Conservation (phyloP, 2,113 vertebrate genomes). For the Elgaria multicarinata region DNA sequence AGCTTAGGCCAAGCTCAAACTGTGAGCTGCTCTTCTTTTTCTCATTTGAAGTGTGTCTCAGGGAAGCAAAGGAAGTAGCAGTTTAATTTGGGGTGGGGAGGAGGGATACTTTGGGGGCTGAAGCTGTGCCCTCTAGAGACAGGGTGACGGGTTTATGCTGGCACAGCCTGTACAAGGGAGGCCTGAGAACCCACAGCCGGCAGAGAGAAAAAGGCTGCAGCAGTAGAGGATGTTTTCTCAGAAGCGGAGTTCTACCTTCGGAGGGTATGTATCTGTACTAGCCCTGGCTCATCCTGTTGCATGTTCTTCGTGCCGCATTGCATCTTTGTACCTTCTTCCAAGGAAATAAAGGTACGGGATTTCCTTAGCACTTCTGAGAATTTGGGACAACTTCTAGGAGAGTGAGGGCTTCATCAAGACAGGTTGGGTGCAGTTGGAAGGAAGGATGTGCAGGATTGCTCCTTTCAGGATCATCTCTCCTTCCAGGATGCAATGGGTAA, state of each 20-base stretch:
- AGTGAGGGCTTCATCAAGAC: not conserved
- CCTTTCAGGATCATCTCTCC: not conserved
- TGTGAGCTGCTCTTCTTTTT: constrained; percentile 9
- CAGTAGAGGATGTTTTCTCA: constrained; percentile 76
- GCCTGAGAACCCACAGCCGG: constrained; percentile 50
- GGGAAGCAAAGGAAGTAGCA: constrained; percentile 29
- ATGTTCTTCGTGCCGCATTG: not conserved
- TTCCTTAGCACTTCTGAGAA: not conserved
- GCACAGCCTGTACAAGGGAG: constrained; percentile 61
- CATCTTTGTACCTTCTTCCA: too few relatives aligned
- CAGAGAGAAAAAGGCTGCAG: constrained; percentile 60
- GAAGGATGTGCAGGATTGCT: rapidly evolving
- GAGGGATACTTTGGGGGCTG: not conserved
- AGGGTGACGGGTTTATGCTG: constrained; percentile 17
- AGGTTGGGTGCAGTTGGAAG: not conserved
- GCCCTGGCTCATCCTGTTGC: not conserved
- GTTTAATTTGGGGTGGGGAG: not conserved
- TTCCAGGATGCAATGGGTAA: not conserved
- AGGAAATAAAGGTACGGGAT: not conserved
- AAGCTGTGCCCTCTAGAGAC: constrained; percentile 6
- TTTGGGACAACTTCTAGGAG: not conserved
- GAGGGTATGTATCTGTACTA: constrained; percentile 76
- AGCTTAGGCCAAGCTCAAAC: not conserved
- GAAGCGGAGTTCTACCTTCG: constrained; percentile 82
- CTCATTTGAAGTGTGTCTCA: constrained; percentile 23